Conservation (phyloP, 1,140 invertebrate genomes). For the Xylocopa sonorina region DNA sequence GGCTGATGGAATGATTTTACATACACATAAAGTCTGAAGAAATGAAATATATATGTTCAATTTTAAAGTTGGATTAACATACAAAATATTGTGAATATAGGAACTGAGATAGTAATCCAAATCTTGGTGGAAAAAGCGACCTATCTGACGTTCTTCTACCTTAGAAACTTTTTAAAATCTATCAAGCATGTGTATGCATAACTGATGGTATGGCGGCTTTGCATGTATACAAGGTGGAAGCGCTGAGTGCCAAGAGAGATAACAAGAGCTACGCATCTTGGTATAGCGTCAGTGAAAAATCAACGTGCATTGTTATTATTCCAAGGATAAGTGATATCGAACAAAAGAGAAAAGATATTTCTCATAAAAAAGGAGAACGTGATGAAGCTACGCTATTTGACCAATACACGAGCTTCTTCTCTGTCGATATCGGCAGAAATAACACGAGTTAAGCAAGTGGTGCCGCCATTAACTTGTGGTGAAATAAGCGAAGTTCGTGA, state of each 20-base stretch:
- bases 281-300: neutral
- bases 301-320: neutral
- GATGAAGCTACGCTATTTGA: too few species aligned
- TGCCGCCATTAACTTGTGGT: slow-evolving; percentile 45
- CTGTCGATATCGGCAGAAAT: slow-evolving; percentile 22
- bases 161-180: neutral
- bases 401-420: neutral
- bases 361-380: neutral
- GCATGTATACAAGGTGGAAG: neutral
- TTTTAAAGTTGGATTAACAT: neutral
- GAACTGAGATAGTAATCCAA: neutral
- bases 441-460: slow-evolving; percentile 36
- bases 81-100: neutral
- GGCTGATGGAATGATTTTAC: neutral
- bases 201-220: neutral
- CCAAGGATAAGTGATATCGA: neutral
- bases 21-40: neutral
- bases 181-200: neutral
- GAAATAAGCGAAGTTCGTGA: slow-evolving; percentile 36
- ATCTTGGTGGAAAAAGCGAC: neutral
- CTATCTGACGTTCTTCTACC: neutral
- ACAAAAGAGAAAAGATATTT: neutral
- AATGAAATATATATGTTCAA: neutral
- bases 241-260: neutral
- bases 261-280: neutral